Conservation (phyloP, 2,113 vertebrate genomes). For the Engystomops pustulosus region DNA sequence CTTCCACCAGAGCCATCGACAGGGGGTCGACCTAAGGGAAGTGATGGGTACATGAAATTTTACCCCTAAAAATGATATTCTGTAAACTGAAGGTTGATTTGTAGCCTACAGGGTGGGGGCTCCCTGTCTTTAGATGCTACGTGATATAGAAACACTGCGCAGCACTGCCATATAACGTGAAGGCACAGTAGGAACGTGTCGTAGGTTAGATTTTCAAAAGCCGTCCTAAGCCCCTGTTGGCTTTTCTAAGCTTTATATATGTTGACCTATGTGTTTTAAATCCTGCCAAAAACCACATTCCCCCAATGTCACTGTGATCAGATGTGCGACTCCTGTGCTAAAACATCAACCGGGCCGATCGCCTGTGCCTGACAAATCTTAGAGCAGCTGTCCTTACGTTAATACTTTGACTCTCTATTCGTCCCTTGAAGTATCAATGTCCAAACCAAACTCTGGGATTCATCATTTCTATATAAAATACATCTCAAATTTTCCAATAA, state of each 20-base stretch:
- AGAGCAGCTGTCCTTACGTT: slow-evolving; percentile 36
- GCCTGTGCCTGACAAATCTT: slow-evolving; percentile 25
- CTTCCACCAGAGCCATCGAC: no score
- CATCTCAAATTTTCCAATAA: neutral
- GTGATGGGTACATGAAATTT: no score
- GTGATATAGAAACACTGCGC: neutral
- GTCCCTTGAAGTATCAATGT: slow-evolving; percentile 26
- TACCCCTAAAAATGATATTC: no score
- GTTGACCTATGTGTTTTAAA: slow-evolving; percentile 56
- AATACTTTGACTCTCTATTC: slow-evolving; percentile 4
- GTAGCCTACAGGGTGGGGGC: neutral
- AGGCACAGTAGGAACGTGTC: neutral
- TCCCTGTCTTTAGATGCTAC: neutral
- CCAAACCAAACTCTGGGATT: neutral
- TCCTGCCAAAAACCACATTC: slow-evolving; percentile 55
- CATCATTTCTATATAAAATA: neutral
- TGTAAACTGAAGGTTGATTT: neutral
- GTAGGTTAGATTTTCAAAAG: slow-evolving; percentile 45
- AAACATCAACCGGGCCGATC: slow-evolving; percentile 34
- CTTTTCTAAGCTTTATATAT: slow-evolving; percentile 52
- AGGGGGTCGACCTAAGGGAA: no score
- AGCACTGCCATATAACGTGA: neutral
- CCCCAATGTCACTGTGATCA: slow-evolving; percentile 36
- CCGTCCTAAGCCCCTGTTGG: slow-evolving; percentile 28
- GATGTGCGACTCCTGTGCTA: slow-evolving; percentile 21